phyloP scores from a whole-genome alignment of 1,140 invertebrate genomes.

The Littorina saxatilis region DNA sequence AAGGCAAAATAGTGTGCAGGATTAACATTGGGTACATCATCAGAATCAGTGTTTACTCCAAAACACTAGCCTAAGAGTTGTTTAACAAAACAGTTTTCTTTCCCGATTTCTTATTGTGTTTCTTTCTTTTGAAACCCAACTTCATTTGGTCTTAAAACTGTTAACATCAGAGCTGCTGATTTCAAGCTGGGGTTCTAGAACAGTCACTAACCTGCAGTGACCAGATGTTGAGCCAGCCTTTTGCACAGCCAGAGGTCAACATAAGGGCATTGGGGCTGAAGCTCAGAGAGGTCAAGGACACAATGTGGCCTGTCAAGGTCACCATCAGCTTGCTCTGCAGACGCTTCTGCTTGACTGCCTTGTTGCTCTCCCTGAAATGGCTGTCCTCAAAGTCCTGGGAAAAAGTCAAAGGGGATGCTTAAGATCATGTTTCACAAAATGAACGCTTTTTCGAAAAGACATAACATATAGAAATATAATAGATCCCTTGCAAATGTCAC shows the following conservation, averaged over 20 bases:
- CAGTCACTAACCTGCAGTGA: constrained; percentile 77
- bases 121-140: no score
- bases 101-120: no score
- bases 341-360: constrained; percentile 25
- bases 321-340: constrained; percentile 36
- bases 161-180: no score
- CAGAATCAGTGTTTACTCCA: no score
- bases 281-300: constrained; percentile 77
- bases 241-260: constrained; percentile 78
- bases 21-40: no score
- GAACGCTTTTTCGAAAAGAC: background rate
- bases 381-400: constrained; percentile 21
- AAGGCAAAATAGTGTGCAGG: constrained; percentile 25
- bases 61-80: no score
- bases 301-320: constrained; percentile 78
- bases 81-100: no score
- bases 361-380: constrained; percentile 26
- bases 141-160: no score
- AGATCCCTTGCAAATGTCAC: background rate
- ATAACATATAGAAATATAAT: background rate
- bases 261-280: constrained; percentile 78
- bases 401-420: background rate
- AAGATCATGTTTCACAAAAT: background rate
- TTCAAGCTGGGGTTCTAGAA: no score
- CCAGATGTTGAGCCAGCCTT: constrained; percentile 82